Evolutionary conservation across 2,797 vertebrate species (phyloP), one percentile per base, ranked within the genome.

Genomic region (Melanotaenia trifasciata): DNA sequence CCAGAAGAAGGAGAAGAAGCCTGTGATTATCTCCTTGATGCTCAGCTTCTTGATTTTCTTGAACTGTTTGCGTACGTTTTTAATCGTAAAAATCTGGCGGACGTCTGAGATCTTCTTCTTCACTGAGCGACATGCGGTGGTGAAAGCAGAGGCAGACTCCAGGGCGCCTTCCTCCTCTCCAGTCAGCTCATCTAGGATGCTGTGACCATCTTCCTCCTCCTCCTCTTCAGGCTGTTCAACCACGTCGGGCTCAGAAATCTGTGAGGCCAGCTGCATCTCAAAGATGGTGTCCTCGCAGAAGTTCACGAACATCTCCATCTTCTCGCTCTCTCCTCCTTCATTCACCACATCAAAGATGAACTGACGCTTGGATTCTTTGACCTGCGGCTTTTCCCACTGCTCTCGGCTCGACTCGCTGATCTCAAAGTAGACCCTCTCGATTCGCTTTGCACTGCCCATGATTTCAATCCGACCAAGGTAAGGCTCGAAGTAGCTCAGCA

Each of bases 291-390:
- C 98, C 89, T 99, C 98, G 3, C 98, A 99, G 92, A 99, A 99
- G 79, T 98, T 99, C 28, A 99, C 98, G 72, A 99, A 99, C 70
- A 99, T 94, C 86, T 99, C 98, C 98, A 99, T 99, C 93, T 99
- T 99, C 86, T 99, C 98, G 58, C 97, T 98, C 85, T 99, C 98
- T 1, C 95, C 95, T 0, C 98, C 98, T 93, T 99, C 98, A 1
- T 99, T 99, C 81, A 99, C 97, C 78, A 99, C 98, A 28, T 98
- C 98, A n/a, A 99, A 99, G 88, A 99, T 99, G 90, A 99, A 99
- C 84, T 99, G 96, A 2, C 98, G 93, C 85, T 99, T 99, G 61
- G 98, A 99, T 91, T 99, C 98, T 67, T 99, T 99, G 84, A 99
- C 98, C 81, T 99, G 98, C 12, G 98, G 98, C 88, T 99, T 99